Percentiles rank a stretch among this genome's conserved stretches.
These are phyloP conservation scores for Drosophila falleni DNA, from an alignment of 2,888 invertebrate genomes.

Conservation along the genomic window DNA sequence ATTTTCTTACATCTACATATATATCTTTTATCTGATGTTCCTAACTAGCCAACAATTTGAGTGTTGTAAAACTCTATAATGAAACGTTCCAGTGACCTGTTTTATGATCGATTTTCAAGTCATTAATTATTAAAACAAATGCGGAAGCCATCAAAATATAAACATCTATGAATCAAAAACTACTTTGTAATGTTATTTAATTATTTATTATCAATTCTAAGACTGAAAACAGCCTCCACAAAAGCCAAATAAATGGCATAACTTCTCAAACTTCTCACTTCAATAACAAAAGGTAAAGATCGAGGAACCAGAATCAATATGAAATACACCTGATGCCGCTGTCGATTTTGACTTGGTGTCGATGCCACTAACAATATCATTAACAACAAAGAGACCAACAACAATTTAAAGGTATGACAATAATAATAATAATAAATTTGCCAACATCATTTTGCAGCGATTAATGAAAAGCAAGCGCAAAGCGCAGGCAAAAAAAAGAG, in stretches of 20 bases:
- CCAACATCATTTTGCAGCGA: conserved; percentile 70
- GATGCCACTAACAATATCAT: conserved; percentile 73
- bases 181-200: conserved; percentile 71
- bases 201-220: conserved; percentile 59
- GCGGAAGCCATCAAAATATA: conserved; percentile 41
- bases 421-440: conserved; percentile 31
- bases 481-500: conserved; percentile 29
- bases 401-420: conserved; percentile 41
- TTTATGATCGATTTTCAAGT: conserved; percentile 23
- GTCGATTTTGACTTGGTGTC: conserved; percentile 21
- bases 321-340: conserved; percentile 56
- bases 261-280: conserved; percentile 29
- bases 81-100: conserved; percentile 59
- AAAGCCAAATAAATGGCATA: conserved; percentile 34
- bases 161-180: conserved; percentile 39
- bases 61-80: not conserved
- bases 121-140: conserved; percentile 32
- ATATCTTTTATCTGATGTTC: not conserved
- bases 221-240: conserved; percentile 41
- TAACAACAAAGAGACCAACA: conserved; percentile 63
- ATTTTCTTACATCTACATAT: not conserved
- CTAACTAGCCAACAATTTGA: not conserved
- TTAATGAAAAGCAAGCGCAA: conserved; percentile 52
- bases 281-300: conserved; percentile 32
- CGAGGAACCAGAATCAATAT: conserved; percentile 52